These are phyloP conservation scores for Glandiceps talaboti DNA, from an alignment of 53 echinoderm and acorn worm species.

Conservation along the genomic window DNA sequence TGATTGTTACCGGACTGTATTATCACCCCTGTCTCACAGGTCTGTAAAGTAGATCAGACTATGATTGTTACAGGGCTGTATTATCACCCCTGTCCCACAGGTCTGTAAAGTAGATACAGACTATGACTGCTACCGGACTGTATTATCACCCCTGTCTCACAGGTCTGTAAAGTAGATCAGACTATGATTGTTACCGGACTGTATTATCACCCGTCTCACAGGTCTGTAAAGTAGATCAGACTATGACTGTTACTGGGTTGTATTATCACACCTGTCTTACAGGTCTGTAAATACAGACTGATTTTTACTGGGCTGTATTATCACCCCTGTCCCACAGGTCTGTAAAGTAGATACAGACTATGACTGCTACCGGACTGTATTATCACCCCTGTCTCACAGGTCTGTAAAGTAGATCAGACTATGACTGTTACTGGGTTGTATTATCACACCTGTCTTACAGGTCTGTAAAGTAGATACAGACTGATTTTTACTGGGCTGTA, in stretches of 20 bases:
- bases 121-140: no score
- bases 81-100: no score
- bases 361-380: conserved; percentile 74
- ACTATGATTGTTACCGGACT: conserved; percentile 68
- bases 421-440: conserved; percentile 73
- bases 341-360: conserved; percentile 62
- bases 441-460: conserved; percentile 80
- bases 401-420: conserved; percentile 48
- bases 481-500: conserved; percentile 76
- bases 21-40: no score
- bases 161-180: conserved; percentile 43
- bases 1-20: no score
- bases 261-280: conserved; percentile 81
- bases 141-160: no score
- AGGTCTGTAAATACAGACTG: conserved; percentile 54
- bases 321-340: no score
- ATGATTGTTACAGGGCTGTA: no score
- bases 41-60: no score
- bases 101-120: no score
- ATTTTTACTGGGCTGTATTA: no score
- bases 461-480: conserved; percentile 53
- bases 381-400: conserved; percentile 83
- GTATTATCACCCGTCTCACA: conserved; percentile 87
- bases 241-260: conserved; percentile 75
- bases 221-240: conserved; percentile 41